phyloP scores from a whole-genome alignment of 2,113 vertebrate genomes.

The Megatriorchis doriae region DNA sequence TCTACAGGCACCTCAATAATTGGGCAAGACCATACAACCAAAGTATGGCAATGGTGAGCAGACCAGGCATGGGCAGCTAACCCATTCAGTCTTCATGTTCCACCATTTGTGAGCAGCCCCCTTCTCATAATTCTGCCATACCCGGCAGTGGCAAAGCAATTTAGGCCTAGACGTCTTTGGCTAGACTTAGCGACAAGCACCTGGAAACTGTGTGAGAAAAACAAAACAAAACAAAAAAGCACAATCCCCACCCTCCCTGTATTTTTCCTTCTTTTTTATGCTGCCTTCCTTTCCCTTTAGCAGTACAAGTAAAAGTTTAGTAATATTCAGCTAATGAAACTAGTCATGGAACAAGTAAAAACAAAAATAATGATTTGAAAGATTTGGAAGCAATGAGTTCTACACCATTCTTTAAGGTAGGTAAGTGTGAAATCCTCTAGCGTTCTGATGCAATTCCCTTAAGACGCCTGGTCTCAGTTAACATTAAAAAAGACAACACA shows the following conservation, averaged over 20 bases:
- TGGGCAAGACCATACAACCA: neutral
- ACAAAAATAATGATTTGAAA: neutral
- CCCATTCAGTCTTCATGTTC: neutral
- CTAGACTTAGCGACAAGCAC: neutral
- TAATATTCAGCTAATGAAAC: neutral
- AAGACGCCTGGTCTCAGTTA: neutral
- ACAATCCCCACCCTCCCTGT: fast-evolving
- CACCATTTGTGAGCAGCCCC: neutral
- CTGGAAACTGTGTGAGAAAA: neutral
- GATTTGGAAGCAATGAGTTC: neutral
- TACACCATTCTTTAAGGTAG: neutral
- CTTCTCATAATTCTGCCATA: neutral
- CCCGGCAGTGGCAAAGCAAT: neutral
- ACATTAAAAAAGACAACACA: neutral
- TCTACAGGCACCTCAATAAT: neutral
- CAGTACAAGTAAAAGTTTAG: neutral
- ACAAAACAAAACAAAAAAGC: neutral
- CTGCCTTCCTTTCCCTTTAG: neutral
- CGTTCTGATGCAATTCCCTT: conserved; percentile 13
- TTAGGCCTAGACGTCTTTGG: neutral
- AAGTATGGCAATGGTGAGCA: neutral
- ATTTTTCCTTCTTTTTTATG: neutral
- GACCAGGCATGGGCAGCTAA: neutral
- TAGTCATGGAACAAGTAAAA: neutral
- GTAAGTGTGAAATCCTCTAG: neutral